Evolutionary conservation across 2,888 invertebrate species (phyloP), one percentile per base, ranked within the genome.

Genomic region (Macropis europaea): DNA sequence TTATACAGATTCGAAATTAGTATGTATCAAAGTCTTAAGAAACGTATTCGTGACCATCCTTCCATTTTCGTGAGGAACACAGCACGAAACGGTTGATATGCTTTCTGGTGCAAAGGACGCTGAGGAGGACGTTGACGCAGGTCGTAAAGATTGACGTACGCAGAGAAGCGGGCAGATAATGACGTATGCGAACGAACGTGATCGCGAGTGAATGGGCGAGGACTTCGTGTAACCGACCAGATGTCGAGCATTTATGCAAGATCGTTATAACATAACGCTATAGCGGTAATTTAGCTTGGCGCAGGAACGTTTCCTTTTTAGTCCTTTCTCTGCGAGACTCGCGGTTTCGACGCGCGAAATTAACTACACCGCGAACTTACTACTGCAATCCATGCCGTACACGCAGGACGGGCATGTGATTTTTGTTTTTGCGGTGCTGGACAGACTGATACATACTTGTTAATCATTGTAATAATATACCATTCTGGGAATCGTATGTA

Each of bases 171-270:
- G 61, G 42, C 56, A 13, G 48, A 36, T 64, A 59, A 72, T 75
- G 72, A 77, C 75, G 62, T 61, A 32, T 28, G 19, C 42, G 40
- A 36, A 32, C 47, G 61, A 50, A 28, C 53, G 24, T 30, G 50
- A 11, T 43, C 70, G 28, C 54, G 43, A 68, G 80, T 75, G 81
- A 81, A 80, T 61, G 80, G 75, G 36, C 56, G 34, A 48, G 34
- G 70, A 36, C 48, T n/a, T 48, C 19, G 32, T 34, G 22, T 59
- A 28, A 13, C n/a, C 26, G 36, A 40, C 63, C 76, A 79, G 71
- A 79, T 82, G 73, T 71, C 69, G 64, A 50, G 42, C 66, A 69
- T 79, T 82, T 82, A 81, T 81, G 76, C 82, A 74, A 79, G 74
- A 77, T 79, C 74, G 61, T 81, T 76, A 60, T 69, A 73, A 47